These are phyloP conservation scores for Loris lydekkerianus DNA, from an alignment of 2,797 vertebrate genomes.

Conservation along the genomic window DNA sequence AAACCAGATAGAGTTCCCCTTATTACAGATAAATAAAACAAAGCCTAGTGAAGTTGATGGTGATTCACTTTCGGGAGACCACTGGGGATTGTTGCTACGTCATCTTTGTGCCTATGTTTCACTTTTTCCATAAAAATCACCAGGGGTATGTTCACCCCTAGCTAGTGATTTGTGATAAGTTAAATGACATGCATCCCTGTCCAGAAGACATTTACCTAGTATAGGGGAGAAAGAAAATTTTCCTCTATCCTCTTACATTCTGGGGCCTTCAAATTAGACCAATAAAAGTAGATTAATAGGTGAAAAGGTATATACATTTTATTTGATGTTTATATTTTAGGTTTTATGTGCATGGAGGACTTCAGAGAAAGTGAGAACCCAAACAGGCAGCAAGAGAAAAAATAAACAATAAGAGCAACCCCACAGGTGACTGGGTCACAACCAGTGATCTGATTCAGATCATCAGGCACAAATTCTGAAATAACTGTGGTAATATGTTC, in stretches of 20 bases:
- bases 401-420: not conserved
- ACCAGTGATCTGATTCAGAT: not conserved
- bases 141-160: not conserved
- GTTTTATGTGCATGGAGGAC: no score
- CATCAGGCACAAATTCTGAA: not conserved
- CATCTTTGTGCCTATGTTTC: not conserved
- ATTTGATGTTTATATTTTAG: not conserved
- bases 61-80: not conserved
- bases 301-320: not conserved
- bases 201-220: not conserved
- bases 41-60: conserved; percentile 13
- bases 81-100: not conserved
- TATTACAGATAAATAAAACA: not conserved
- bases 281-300: not conserved
- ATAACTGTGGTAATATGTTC: not conserved
- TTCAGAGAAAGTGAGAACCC: no score
- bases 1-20: not conserved
- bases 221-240: not conserved
- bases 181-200: not conserved
- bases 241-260: not conserved
- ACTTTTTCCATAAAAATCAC: not conserved
- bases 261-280: not conserved
- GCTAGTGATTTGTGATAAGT: not conserved
- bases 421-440: not conserved
- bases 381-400: not conserved